Conservation (phyloP, 30 jellyfish, hydroid and myxozoan genomes). For the Pelagia noctiluca region DNA sequence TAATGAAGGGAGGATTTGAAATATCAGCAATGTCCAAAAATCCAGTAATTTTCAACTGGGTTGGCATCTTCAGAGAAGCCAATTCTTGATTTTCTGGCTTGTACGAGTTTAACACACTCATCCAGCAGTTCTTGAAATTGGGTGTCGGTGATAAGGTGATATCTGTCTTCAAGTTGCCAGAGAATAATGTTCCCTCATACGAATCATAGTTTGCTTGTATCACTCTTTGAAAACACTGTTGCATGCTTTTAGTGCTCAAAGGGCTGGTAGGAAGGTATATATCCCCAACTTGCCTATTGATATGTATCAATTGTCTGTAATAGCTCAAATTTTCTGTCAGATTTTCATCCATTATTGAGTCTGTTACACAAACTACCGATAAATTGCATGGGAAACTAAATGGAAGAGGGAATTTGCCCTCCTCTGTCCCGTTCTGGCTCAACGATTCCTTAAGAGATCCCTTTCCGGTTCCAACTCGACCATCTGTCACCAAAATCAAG, state of each 20-base stretch:
- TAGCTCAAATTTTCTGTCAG: constrained; percentile 54
- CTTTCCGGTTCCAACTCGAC: constrained; percentile 81
- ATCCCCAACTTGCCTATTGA: constrained; percentile 78
- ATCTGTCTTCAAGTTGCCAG: constrained; percentile 85
- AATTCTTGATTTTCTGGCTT: constrained; percentile 53
- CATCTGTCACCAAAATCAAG: constrained; percentile 85
- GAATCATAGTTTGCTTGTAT: constrained; percentile 68
- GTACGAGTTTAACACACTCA: constrained; percentile 50
- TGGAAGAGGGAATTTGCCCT: constrained; percentile 70
- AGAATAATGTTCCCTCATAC: constrained; percentile 66
- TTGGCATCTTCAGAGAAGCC: constrained; percentile 52
- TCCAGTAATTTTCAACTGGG: constrained; percentile 69
- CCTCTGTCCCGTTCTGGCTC: constrained; percentile 10
- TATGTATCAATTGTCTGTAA: constrained; percentile 65
- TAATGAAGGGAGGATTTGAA: constrained; percentile 82
- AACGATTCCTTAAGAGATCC: constrained; percentile 82
- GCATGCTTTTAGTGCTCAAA: constrained; percentile 45
- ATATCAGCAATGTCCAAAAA: constrained; percentile 85
- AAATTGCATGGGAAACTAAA: constrained; percentile 86
- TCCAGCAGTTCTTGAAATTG: constrained; percentile 72
- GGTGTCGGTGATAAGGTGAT: constrained; percentile 89
- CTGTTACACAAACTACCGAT: constrained; percentile 69
- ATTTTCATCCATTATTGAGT: constrained; percentile 46
- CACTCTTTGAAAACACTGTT: constrained; percentile 63
- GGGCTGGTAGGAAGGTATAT: constrained; percentile 78